These are phyloP conservation scores for Eupeodes latifasciatus DNA, from an alignment of 2,888 invertebrate genomes.

Conservation along the genomic window DNA sequence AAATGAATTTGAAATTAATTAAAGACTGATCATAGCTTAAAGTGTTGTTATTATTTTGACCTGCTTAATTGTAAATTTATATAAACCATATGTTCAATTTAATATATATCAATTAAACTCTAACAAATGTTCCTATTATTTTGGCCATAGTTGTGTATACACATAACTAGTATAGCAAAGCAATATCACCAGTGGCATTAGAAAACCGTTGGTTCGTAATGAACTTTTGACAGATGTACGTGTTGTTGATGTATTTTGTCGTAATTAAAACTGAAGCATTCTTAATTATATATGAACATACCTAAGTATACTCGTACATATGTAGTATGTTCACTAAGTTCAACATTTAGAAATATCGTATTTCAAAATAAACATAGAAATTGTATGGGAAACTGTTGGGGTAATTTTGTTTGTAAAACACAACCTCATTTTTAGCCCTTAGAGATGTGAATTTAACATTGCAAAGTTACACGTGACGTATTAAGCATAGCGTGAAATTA, in stretches of 20 bases:
- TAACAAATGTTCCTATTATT: too few species aligned
- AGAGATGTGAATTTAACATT: too few species aligned
- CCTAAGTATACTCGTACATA: neutral
- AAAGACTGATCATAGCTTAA: too few species aligned
- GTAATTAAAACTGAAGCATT: constrained; percentile 72
- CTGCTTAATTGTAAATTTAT: too few species aligned
- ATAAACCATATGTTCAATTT: too few species aligned
- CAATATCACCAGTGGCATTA: neutral
- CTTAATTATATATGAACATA: constrained; percentile 26
- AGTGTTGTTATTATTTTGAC: too few species aligned
- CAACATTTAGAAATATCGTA: neutral
- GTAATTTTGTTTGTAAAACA: neutral
- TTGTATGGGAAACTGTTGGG: neutral
- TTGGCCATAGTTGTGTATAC: neutral
- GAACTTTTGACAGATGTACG: constrained; percentile 69
- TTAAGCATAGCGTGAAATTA: too few species aligned
- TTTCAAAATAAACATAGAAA: neutral
- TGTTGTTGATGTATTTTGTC: constrained; percentile 67
- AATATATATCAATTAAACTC: too few species aligned
- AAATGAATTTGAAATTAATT: too few species aligned
- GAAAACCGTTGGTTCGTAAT: constrained; percentile 52
- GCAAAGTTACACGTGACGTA: too few species aligned
- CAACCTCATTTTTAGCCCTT: neutral
- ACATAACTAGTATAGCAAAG: neutral
- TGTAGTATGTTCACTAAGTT: neutral